Conservation (phyloP, 2,113 vertebrate species). For the Poeciliopsis occidentalis region DNA sequence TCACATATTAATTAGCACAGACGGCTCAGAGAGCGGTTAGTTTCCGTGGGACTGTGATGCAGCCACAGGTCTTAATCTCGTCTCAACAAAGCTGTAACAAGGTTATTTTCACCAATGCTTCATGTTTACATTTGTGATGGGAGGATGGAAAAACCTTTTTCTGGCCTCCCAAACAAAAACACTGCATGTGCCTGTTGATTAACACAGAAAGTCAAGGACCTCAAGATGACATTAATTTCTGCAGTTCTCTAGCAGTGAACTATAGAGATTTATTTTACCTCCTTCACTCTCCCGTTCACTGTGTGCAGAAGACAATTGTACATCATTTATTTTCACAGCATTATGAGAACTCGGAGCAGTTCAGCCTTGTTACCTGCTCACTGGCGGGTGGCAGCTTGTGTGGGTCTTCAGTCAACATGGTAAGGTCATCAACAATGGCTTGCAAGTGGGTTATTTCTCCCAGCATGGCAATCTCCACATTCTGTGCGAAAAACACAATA, state of each 20-base stretch:
- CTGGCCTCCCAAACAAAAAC: background rate
- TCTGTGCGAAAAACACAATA: conserved; percentile 73
- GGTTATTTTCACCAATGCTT: no score
- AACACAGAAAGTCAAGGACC: background rate
- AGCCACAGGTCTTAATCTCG: no score
- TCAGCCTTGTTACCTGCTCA: conserved; percentile 86
- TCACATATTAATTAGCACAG: no score
- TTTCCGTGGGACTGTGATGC: no score
- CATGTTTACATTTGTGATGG: no score
- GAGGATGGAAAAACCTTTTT: background rate
- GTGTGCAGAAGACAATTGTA: background rate
- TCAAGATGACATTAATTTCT: background rate
- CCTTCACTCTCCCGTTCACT: background rate
- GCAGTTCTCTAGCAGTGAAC: background rate
- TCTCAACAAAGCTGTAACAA: no score
- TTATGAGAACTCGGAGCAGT: background rate
- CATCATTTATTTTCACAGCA: no score
- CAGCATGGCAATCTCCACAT: conserved; percentile 95
- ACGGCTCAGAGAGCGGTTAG: no score
- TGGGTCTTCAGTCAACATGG: conserved; percentile 89
- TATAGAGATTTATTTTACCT: background rate
- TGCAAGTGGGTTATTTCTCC: conserved; percentile 98
- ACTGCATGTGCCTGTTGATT: background rate
- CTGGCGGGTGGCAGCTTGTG: conserved; percentile 96
- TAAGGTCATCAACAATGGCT: conserved; percentile 95